These are phyloP conservation scores for Polymixis flavicincta DNA, from an alignment of 2,888 invertebrate genomes.

Conservation along the genomic window DNA sequence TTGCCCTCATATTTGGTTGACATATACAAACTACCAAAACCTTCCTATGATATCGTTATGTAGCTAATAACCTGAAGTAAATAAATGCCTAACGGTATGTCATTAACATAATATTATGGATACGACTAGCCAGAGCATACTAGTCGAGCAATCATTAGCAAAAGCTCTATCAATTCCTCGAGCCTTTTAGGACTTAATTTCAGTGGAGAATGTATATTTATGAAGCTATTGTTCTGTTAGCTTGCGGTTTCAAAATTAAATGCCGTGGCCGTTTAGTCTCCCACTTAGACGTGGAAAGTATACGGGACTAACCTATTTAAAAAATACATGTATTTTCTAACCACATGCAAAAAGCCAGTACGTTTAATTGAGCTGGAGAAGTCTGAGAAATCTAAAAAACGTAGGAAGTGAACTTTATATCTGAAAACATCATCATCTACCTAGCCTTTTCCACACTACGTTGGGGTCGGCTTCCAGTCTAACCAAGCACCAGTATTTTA, in stretches of 20 bases:
- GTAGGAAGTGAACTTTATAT: background rate
- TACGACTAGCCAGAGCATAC: background rate
- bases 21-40: background rate
- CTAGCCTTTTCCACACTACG: too few species aligned
- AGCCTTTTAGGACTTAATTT: constrained; percentile 25
- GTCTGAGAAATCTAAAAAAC: background rate
- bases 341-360: background rate
- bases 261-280: background rate
- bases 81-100: background rate
- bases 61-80: background rate
- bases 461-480: too few species aligned
- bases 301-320: background rate
- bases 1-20: background rate
- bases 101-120: constrained; percentile 30
- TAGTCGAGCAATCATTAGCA: constrained; percentile 18
- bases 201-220: background rate
- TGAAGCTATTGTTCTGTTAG: constrained; percentile 5
- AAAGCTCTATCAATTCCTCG: constrained; percentile 1
- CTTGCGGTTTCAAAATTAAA: background rate
- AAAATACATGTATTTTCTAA: background rate
- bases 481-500: too few species aligned
- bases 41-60: background rate
- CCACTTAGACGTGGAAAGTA: too few species aligned
- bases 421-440: too few species aligned
- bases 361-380: background rate